These are phyloP conservation scores for Astyanax mexicanus DNA, from an alignment of 2,797 vertebrate genomes.

Conservation along the genomic window DNA sequence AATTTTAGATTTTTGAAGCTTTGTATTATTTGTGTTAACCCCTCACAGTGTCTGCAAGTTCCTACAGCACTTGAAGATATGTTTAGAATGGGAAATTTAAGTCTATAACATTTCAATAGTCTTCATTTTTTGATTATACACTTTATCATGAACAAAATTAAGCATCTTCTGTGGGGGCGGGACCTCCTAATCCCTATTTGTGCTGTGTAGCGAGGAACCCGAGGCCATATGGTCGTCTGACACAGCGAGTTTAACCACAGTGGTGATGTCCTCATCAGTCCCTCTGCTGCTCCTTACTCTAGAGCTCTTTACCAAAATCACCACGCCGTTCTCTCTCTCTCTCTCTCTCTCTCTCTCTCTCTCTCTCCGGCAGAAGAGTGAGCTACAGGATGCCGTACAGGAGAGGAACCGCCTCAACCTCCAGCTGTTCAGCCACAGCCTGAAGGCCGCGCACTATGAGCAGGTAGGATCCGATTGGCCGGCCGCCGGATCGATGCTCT, in stretches of 20 bases:
- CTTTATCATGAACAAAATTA: neutral
- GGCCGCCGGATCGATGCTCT: conserved; percentile 57
- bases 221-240: conserved; percentile 28
- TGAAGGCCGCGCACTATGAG: conserved; percentile 76
- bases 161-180: neutral
- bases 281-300: neutral
- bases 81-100: neutral
- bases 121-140: neutral
- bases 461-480: conserved; percentile 76
- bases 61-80: too few relatives aligned
- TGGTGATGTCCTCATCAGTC: conserved; percentile 1
- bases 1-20: too few relatives aligned
- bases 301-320: neutral
- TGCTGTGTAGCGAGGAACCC: neutral
- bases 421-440: conserved; percentile 74
- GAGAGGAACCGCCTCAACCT: conserved; percentile 77
- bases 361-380: conserved; percentile 76
- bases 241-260: conserved; percentile 11
- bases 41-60: too few relatives aligned
- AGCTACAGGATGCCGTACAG: conserved; percentile 80
- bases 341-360: conserved; percentile 11
- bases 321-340: neutral
- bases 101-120: neutral
- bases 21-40: too few relatives aligned
- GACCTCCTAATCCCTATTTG: conserved; percentile 19